Base-by-base conservation (phyloP, 2,888 invertebrate genomes). In the Caenorhabditis becei region DNA sequence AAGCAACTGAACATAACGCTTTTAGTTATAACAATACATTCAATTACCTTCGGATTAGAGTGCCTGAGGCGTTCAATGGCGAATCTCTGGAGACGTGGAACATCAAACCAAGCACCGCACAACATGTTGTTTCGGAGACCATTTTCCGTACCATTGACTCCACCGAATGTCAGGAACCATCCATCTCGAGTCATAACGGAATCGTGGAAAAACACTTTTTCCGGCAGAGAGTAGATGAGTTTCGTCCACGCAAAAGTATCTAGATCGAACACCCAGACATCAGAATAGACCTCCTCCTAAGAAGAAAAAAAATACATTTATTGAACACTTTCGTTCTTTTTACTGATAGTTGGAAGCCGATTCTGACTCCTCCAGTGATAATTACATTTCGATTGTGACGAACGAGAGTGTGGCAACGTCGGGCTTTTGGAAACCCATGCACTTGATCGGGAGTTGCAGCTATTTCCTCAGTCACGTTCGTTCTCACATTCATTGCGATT, bases 171-270 rank as follows among this genome's bases (percentile, higher is more conserved):
- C 16, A 82, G 72, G 35, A 87, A 49, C 53, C 86, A 86, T 0
- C 84, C 86, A n/a, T 87, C 86, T 61, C 79, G 32, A 0, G 87
- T 88, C 14, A 88, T 74, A 0, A 74, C 78, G 0, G 87, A 80
- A 20, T 85, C 83, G 58, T 89, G 89, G 74, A 89, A 88, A 37
- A 85, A 88, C 4, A 88, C 86, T 10, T 83, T 49, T 11, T 51
- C 44, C 0, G 71, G 70, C n/a, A 88, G 62, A 0, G 26, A 16
- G 3, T 58, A n/a, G 0, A 58, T 26, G 23, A 74, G 72, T 44
- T 82, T 79, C 18, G 47, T 77, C 88, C 88, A 88, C 11, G 65
- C 41, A 7, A 58, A 71, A 8, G 51, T 82, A 26, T 82, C 79
- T 63, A 89, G 37, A 58, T 89, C 70, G 62, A 87, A 78, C 10